Conservation (phyloP, 2,797 vertebrate genomes). For the Oreochromis mossambicus region DNA sequence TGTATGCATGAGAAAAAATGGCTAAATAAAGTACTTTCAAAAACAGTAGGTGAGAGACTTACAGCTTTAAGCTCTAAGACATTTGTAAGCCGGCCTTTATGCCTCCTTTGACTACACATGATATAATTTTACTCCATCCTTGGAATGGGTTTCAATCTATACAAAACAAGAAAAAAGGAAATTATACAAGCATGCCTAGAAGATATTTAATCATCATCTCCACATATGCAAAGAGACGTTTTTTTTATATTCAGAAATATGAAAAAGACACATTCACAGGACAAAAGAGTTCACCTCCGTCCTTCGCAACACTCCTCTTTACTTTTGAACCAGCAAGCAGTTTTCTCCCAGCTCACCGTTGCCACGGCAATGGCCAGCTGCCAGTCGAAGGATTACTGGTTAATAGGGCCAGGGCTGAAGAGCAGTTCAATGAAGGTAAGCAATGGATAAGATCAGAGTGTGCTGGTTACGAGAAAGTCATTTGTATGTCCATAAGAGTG, state of each 20-base stretch:
- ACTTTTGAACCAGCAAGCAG: conserved; percentile 74
- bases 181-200: background rate
- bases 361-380: conserved; percentile 82
- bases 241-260: conserved; percentile 42
- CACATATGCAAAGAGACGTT: conserved; percentile 8
- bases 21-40: background rate
- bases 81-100: background rate
- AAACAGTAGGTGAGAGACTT: background rate
- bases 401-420: conserved; percentile 76
- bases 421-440: conserved; percentile 73
- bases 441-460: conserved; percentile 68
- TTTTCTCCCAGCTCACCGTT: conserved; percentile 72
- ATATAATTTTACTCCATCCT: conserved; percentile 41
- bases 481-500: background rate
- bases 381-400: conserved; percentile 76
- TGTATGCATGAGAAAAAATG: background rate
- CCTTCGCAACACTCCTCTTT: conserved; percentile 71
- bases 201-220: conserved; percentile 13
- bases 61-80: background rate
- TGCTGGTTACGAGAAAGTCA: conserved; percentile 10
- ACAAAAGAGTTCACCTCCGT: conserved; percentile 56
- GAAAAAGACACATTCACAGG: conserved; percentile 49
- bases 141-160: conserved; percentile 26
- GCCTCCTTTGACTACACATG: background rate
- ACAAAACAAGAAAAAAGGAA: background rate